These are phyloP conservation scores for Drosophila neotestacea DNA, from an alignment of 2,888 invertebrate species.

Conservation along the genomic window DNA sequence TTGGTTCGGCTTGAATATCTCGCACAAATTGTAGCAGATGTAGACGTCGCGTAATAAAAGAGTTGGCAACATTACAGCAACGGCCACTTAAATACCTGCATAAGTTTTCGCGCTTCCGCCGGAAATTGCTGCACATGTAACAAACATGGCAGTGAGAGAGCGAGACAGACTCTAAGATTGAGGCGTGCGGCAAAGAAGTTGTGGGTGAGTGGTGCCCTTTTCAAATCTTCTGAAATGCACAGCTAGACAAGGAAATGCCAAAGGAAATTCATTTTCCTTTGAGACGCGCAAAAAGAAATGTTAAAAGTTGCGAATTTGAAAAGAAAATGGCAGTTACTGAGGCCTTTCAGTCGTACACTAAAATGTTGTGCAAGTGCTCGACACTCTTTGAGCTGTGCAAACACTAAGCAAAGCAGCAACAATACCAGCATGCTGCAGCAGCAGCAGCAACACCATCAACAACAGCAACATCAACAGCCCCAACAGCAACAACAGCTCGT, in stretches of 20 bases:
- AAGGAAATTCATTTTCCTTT: constrained; percentile 72
- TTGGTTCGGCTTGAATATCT: constrained; percentile 31
- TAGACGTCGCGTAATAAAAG: constrained; percentile 6
- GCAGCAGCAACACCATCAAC: constrained; percentile 17
- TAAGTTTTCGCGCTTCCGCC: constrained; percentile 74
- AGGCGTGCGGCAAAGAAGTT: neutral
- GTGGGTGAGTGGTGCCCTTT: constrained; percentile 13
- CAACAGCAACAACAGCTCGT: constrained; percentile 50
- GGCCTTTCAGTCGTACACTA: constrained; percentile 61
- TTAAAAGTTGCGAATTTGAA: constrained; percentile 32
- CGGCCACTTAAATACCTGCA: constrained; percentile 76
- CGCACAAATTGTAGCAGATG: constrained; percentile 6
- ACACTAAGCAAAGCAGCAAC: constrained; percentile 58
- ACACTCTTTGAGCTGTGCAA: constrained; percentile 62
- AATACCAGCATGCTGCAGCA: constrained; percentile 19
- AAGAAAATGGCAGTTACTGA: constrained; percentile 48
- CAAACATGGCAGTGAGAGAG: constrained; percentile 4
- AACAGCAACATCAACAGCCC: constrained; percentile 28
- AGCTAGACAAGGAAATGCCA: constrained; percentile 65
- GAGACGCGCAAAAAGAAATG: constrained; percentile 40
- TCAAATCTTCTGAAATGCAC: constrained; percentile 58
- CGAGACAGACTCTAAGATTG: neutral
- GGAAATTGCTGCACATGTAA: constrained; percentile 65
- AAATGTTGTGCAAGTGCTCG: constrained; percentile 72
- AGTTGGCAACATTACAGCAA: constrained; percentile 23